Conservation (phyloP, 2,888 invertebrate genomes). For the Lordiphosa fenestrarum region DNA sequence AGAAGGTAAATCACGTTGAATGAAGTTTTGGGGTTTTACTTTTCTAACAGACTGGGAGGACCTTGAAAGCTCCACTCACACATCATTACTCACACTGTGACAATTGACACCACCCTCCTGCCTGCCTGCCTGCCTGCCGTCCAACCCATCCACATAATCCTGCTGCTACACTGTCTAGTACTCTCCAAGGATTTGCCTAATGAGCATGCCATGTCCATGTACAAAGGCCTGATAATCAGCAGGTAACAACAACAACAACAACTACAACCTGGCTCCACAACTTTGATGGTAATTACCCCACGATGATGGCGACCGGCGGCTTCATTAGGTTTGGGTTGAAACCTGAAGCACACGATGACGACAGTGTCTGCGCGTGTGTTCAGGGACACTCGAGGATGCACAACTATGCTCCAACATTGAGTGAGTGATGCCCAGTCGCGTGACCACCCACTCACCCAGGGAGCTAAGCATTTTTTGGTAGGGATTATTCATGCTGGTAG, state of each 20-base stretch:
- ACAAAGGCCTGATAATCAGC: slow-evolving; percentile 33
- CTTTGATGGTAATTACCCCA: slow-evolving; percentile 38
- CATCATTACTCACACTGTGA: slow-evolving; percentile 32
- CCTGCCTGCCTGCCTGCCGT: slow-evolving; percentile 7
- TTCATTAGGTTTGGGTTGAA: slow-evolving; percentile 37
- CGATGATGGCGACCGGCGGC: slow-evolving; percentile 33
- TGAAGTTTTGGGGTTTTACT: slow-evolving; percentile 10
- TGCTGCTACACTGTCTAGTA: slow-evolving; percentile 11
- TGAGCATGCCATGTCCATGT: slow-evolving; percentile 59
- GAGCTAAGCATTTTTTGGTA: slow-evolving; percentile 5
- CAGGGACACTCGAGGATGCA: slow-evolving; percentile 14
- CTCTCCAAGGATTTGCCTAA: slow-evolving; percentile 68
- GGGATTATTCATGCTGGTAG: slow-evolving; percentile 8
- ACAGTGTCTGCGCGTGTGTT: slow-evolving; percentile 12
- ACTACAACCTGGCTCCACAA: slow-evolving; percentile 4
- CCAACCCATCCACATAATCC: slow-evolving; percentile 7
- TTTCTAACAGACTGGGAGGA: neutral
- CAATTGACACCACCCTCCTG: slow-evolving; percentile 27
- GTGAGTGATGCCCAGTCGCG: slow-evolving; percentile 12
- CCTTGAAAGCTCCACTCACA: neutral
- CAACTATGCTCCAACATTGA: slow-evolving; percentile 9
- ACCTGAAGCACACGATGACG: slow-evolving; percentile 30
- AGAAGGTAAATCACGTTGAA: slow-evolving; percentile 29
- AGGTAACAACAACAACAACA: slow-evolving; percentile 8
- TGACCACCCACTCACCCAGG: slow-evolving; percentile 7